Evolutionary conservation across 2,888 invertebrate genomes (phyloP), one percentile per base, ranked within the genome.

Genomic region (Ichneumoninae sp.): DNA sequence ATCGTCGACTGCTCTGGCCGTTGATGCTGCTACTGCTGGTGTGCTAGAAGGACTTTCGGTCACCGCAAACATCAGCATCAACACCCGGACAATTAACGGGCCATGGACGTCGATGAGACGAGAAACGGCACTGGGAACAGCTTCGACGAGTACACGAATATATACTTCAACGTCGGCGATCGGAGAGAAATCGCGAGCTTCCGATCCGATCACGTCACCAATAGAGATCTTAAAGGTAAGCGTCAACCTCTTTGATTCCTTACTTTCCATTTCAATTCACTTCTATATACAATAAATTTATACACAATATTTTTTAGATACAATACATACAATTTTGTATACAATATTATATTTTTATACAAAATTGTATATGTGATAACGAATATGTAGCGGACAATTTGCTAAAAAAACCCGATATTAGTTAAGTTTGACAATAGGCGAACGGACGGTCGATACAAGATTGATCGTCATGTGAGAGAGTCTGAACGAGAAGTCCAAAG

Each of bases 81-180:
- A 62, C 72, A 72, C 71, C 79, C 86, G 85, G 82, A 82, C 75
- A 86, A 86, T 86, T 83, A 87, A 87, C 86, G 88, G 91, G 91
- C 92, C 93, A 93, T 93, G 93, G 93, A 93, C 89, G 89, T 88
- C 89, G 91, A 91, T 87, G 88, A 90, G 88, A 89, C 88, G 84
- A 90, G 89, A 85, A 93, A 93, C 90, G 92, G 92, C 88, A 93
- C 91, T 87, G 90, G 88, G 85, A 83, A 92, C 83, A 88, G 80
- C 86, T 90, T 92, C 86, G 91, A 91, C 86, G 91, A 92, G 77
- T 90, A 89, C 86, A 90, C 89, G 80, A 91, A 91, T 84, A 90
- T 93, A 72, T 88, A 93, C 88, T 93, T 93, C 84, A 86, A 90
- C 83, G 90, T 93, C 87, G 93, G 92, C 70, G 91, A 92, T 81